These are phyloP conservation scores for Poecilia velifera DNA, from an alignment of 2,797 vertebrate species.

Conservation along the genomic window DNA sequence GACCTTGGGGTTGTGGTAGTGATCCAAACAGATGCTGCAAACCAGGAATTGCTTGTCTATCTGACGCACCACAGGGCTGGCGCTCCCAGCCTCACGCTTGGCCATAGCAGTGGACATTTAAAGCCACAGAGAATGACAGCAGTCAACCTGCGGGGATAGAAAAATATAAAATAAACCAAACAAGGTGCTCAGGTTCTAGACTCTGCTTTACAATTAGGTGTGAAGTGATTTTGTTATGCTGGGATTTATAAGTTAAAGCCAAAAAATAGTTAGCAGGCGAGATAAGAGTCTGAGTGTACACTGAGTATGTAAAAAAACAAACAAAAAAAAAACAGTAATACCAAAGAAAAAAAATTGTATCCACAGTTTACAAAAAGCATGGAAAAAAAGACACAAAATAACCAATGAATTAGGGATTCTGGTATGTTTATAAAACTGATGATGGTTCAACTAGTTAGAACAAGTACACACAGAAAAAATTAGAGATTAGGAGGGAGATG, in stretches of 20 bases:
- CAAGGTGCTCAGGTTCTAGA: conserved; percentile 2
- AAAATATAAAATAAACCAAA: neutral
- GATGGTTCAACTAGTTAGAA: neutral
- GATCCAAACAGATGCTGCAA: conserved; percentile 96
- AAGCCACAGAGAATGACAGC: conserved; percentile 50
- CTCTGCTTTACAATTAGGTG: conserved; percentile 7
- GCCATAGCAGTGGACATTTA: conserved; percentile 86
- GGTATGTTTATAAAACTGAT: neutral
- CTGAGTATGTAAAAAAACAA: neutral
- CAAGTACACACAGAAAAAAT: neutral
- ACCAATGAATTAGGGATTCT: neutral
- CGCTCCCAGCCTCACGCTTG: conserved; percentile 85
- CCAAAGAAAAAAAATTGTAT: neutral
- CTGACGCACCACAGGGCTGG: conserved; percentile 93
- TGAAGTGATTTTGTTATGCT: conserved; percentile 50
- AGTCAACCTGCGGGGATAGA: conserved; percentile 60
- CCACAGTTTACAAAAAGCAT: neutral
- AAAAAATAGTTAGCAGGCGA: conserved; percentile 9
- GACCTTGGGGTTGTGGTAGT: conserved; percentile 92
- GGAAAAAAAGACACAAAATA: neutral
- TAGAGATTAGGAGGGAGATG: neutral
- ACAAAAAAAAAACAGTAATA: neutral
- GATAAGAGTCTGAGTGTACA: neutral
- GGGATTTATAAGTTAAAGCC: conserved; percentile 60
- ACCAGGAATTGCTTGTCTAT: conserved; percentile 98